Percentiles rank a stretch among this genome's conserved stretches.
Conservation (phyloP, 2,888 invertebrate species). For the Himalopsyche tibetana region DNA sequence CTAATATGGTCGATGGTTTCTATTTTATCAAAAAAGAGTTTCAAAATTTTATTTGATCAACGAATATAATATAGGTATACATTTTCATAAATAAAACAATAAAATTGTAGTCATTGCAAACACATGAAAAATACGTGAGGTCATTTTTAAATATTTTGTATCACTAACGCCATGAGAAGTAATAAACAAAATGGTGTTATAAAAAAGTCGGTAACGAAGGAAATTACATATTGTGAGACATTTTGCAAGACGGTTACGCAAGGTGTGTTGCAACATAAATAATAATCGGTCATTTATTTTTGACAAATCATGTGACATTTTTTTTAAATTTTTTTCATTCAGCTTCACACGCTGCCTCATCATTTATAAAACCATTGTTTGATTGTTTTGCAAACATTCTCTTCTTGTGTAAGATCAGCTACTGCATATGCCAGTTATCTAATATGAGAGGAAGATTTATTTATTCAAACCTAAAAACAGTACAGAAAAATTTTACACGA, state of each 20-base stretch:
- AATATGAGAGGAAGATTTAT: too few relatives aligned
- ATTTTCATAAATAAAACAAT: too few relatives aligned
- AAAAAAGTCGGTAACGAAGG: neutral
- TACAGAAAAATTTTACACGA: too few relatives aligned
- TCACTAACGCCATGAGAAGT: neutral
- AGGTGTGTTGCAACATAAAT: slow-evolving; percentile 1
- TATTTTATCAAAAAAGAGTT: too few relatives aligned
- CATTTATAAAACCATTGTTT: neutral
- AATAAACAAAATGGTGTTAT: neutral
- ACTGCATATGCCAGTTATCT: too few relatives aligned
- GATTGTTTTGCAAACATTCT: neutral
- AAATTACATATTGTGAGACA: slow-evolving; percentile 6
- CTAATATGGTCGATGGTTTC: too few relatives aligned
- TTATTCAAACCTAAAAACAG: too few relatives aligned
- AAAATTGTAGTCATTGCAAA: too few relatives aligned
- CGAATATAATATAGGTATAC: too few relatives aligned
- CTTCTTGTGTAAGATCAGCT: neutral
- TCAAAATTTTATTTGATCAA: too few relatives aligned
- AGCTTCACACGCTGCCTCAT: neutral
- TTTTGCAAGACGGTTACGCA: neutral
- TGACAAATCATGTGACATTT: slow-evolving; percentile 28
- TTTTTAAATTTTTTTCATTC: neutral
- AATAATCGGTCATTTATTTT: slow-evolving; percentile 6
- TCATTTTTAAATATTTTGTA: too few relatives aligned
- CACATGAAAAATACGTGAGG: too few relatives aligned